Base-by-base conservation (phyloP, 2,797 vertebrate genomes). In the Protonibea diacanthus region DNA sequence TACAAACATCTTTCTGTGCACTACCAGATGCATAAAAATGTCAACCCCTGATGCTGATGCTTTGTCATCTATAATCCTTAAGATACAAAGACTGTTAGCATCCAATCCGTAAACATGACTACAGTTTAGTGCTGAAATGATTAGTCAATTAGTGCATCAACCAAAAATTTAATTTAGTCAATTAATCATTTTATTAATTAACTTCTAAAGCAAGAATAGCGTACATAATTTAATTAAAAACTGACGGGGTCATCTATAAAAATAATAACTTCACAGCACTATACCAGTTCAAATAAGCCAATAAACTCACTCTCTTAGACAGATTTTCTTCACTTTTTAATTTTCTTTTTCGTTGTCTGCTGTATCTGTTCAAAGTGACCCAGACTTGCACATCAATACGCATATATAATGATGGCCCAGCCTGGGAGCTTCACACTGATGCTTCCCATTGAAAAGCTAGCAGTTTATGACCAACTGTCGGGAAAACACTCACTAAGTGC, bases 1-100 rank as follows among this genome's bases (percentile, higher is more conserved):
- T 58, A 40, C 20, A 57, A 67, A 60, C 1, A 25, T 71, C 70
- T 64, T 38, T 21, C 33, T 67, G 15, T 55, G 52, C 29, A 48
- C 62, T 8, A 40, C 33, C 44, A 61, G 25, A 48, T 14, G 4
- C 61, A 83, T 61, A 40, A 57, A 33, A 71, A 59, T 33, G 0
- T 61, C 60, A 67, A 55, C 51, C 61, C 52, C 20, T 27, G 21
- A 21, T 21, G 25, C 27, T 17, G 18, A 23, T 17, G 27, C 59
- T 48, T 49, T 72, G 44, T 72, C 29, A 56, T 59, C 29, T 21
- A 13, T 21, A 3, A 13, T 33, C 21, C 27, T 73, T 63, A 53
- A 5, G 0, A 25, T 51, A 44, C 33, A 67, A 71, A 49, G 18
- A 58, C 7, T 15, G 57, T 52, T 60, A n/a, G 20, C 1, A 2